Percentiles rank a stretch among this genome's conserved stretches.
phyloP scores from a whole-genome alignment of 2,113 vertebrate genomes.

The Alouatta palliata region DNA sequence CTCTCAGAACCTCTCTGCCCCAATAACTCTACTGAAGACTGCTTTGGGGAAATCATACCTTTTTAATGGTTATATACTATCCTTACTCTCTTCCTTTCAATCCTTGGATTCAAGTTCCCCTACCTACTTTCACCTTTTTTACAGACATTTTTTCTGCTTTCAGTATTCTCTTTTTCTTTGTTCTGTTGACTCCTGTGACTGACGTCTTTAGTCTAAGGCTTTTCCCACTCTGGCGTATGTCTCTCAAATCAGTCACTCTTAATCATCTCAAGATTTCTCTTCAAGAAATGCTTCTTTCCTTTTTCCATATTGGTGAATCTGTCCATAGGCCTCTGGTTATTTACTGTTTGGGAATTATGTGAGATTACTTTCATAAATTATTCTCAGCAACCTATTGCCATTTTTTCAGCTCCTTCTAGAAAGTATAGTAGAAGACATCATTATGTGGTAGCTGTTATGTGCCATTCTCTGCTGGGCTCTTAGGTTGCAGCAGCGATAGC shows the following conservation, averaged over 20 bases:
- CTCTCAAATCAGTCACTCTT: neutral
- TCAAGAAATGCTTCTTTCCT: neutral
- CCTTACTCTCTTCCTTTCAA: neutral
- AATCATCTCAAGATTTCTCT: neutral
- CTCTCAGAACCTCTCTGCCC: neutral
- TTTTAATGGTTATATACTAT: neutral
- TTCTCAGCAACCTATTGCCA: neutral
- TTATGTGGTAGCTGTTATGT: neutral
- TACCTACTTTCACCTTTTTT: neutral
- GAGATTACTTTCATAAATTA: conserved; percentile 22
- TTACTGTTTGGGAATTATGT: neutral
- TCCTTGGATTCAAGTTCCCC: neutral
- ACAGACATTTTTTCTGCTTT: neutral
- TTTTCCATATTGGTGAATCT: neutral
- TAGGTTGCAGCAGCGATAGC: too few species aligned
- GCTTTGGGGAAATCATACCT: neutral
- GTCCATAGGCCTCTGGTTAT: neutral
- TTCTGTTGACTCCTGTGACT: neutral
- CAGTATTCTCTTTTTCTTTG: neutral
- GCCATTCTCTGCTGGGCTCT: too few species aligned
- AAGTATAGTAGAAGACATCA: neutral
- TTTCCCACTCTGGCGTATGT: neutral
- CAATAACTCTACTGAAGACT: neutral
- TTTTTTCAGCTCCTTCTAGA: neutral
- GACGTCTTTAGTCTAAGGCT: neutral